phyloP scores from a whole-genome alignment of 2,888 invertebrate genomes.

The Automeris io region DNA sequence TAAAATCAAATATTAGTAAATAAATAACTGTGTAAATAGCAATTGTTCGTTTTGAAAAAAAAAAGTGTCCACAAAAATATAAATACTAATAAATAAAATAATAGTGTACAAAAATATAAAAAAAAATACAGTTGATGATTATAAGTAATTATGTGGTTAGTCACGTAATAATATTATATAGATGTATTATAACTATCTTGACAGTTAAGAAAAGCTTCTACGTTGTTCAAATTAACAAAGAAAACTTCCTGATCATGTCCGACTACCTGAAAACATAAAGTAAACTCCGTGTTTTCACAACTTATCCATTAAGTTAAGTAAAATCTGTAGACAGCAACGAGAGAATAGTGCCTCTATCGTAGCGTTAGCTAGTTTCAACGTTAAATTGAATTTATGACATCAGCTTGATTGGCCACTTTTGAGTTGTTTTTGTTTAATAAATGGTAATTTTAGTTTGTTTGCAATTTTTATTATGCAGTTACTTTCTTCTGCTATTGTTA shows the following conservation, averaged over 20 bases:
- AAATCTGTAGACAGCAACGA: slow-evolving; percentile 72
- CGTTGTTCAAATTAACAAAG: slow-evolving; percentile 74
- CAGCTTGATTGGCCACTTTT: slow-evolving; percentile 44
- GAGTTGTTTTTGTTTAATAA: slow-evolving; percentile 23
- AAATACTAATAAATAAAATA: no score
- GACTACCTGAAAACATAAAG: slow-evolving; percentile 76
- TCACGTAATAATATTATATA: no score
- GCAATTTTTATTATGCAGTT: slow-evolving; percentile 2
- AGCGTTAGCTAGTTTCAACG: slow-evolving; percentile 54
- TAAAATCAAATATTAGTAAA: no score
- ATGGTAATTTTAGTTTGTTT: slow-evolving; percentile 15
- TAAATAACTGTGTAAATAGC: no score
- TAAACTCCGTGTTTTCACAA: slow-evolving; percentile 73
- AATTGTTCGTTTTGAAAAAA: no score
- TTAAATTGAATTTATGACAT: slow-evolving; percentile 60
- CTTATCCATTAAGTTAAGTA: slow-evolving; percentile 77
- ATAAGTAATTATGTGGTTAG: no score
- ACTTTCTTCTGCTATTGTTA: background rate
- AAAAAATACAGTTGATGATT: no score
- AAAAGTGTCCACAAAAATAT: no score
- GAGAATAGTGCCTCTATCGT: slow-evolving; percentile 52
- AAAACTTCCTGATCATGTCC: slow-evolving; percentile 74
- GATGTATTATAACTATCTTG: slow-evolving; percentile 55
- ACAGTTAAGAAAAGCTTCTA: slow-evolving; percentile 62
- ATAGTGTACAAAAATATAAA: no score